These are phyloP conservation scores for Elephas maximus DNA, from an alignment of 2,113 vertebrate species.

Conservation along the genomic window DNA sequence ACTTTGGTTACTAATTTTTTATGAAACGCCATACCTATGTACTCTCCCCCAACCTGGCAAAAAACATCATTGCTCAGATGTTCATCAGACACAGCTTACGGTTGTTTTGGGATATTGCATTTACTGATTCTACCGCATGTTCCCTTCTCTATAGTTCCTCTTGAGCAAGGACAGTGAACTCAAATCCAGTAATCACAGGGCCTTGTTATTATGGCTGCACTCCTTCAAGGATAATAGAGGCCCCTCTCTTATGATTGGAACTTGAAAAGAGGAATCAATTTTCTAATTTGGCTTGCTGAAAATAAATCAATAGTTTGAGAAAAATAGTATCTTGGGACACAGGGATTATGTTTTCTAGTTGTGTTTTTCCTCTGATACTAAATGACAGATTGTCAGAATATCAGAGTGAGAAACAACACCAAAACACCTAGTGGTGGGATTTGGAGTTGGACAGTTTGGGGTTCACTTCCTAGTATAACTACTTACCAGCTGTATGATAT, in stretches of 20 bases:
- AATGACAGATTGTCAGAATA: background rate
- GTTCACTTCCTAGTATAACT: background rate
- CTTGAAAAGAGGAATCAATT: constrained; percentile 72
- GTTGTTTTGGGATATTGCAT: constrained; percentile 52
- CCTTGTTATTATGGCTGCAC: constrained; percentile 30
- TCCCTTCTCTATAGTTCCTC: constrained; percentile 14
- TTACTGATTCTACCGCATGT: constrained; percentile 37
- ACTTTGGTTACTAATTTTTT: constrained; percentile 58
- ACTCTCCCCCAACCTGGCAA: background rate
- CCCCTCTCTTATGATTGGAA: constrained; percentile 34
- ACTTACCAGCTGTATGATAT: background rate
- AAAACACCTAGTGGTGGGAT: background rate
- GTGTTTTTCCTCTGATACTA: background rate
- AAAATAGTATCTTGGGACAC: constrained; percentile 38
- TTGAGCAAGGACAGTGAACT: background rate
- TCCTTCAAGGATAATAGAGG: constrained; percentile 52
- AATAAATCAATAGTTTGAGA: constrained; percentile 63
- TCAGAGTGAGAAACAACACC: background rate
- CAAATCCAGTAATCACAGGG: constrained; percentile 59
- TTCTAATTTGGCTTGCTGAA: constrained; percentile 79
- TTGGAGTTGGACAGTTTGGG: background rate
- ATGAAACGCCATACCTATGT: constrained; percentile 9
- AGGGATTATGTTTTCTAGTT: background rate
- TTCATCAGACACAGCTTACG: constrained; percentile 64
- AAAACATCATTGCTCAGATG: constrained; percentile 65